Conservation (phyloP, 1,140 invertebrate genomes). For the Sarcophaga bullata region DNA sequence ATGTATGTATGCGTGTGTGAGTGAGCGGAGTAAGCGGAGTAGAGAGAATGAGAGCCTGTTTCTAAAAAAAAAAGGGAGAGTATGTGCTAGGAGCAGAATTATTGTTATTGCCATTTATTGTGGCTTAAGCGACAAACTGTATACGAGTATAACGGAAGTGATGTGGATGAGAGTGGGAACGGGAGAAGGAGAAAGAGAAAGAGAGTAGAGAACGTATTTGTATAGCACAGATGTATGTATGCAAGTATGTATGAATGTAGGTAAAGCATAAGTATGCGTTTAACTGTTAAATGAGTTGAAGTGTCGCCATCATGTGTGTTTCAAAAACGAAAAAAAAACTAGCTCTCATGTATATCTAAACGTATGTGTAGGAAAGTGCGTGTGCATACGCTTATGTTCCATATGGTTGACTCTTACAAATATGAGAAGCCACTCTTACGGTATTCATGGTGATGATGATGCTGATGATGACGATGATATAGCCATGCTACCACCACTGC, state of each 20-base stretch:
- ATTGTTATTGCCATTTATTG: conserved; percentile 39
- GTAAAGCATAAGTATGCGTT: conserved; percentile 22
- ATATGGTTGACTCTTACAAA: conserved; percentile 19
- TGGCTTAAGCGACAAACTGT: conserved; percentile 36
- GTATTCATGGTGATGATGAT: neutral
- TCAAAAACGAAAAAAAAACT: neutral
- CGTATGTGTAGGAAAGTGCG: neutral
- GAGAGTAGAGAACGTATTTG: neutral
- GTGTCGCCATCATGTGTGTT: conserved; percentile 16
- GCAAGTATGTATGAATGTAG: neutral
- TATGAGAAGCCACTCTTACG: conserved; percentile 3
- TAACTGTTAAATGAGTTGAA: conserved; percentile 35
- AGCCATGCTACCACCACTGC: neutral
- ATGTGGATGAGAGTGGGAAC: neutral
- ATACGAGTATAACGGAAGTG: neutral
- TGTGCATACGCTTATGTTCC: neutral
- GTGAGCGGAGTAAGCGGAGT: neutral
- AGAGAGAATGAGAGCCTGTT: neutral
- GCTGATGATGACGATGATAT: neutral
- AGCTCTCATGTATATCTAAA: neutral
- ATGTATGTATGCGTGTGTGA: neutral
- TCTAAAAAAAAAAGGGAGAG: neutral
- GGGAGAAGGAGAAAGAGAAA: neutral
- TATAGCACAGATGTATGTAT: neutral
- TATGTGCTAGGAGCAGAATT: conserved; percentile 31